Conservation (phyloP, 2,888 invertebrate species). For the Orgyia antiqua region DNA sequence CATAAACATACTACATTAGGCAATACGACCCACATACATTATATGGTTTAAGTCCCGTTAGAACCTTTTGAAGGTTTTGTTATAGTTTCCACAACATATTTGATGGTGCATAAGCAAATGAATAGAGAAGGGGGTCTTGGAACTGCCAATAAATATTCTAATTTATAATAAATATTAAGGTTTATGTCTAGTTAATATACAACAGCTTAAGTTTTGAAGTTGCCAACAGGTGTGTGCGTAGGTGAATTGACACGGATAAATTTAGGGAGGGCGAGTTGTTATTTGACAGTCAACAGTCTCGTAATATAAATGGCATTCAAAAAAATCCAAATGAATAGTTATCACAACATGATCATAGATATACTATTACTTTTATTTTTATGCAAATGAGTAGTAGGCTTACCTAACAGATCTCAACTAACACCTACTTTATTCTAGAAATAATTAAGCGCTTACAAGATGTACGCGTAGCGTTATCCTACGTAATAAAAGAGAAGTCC, state of each 20-base stretch:
- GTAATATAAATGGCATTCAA: too few relatives aligned
- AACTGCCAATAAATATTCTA: background rate
- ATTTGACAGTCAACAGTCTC: constrained; percentile 11
- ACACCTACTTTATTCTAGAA: too few relatives aligned
- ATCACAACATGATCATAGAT: too few relatives aligned
- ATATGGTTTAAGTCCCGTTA: constrained; percentile 62
- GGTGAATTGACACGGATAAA: constrained; percentile 29
- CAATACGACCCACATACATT: constrained; percentile 59
- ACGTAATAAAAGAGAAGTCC: too few relatives aligned
- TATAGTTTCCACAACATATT: constrained; percentile 27
- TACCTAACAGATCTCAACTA: too few relatives aligned
- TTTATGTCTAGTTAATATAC: background rate
- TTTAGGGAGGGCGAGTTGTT: constrained; percentile 18
- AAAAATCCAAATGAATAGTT: too few relatives aligned
- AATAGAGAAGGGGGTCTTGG: background rate
- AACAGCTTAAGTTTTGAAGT: constrained; percentile 1
- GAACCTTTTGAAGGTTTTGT: constrained; percentile 39
- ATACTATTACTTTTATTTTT: too few relatives aligned
- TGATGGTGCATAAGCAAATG: constrained; percentile 2
- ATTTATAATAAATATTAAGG: background rate
- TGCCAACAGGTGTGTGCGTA: constrained; percentile 42
- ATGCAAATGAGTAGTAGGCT: too few relatives aligned
- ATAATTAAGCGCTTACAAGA: too few relatives aligned
- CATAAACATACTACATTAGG: constrained; percentile 56
- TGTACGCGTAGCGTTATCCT: too few relatives aligned